Evolutionary conservation across 2,797 vertebrate species (phyloP).

Genomic region (Artibeus lituratus): DNA sequence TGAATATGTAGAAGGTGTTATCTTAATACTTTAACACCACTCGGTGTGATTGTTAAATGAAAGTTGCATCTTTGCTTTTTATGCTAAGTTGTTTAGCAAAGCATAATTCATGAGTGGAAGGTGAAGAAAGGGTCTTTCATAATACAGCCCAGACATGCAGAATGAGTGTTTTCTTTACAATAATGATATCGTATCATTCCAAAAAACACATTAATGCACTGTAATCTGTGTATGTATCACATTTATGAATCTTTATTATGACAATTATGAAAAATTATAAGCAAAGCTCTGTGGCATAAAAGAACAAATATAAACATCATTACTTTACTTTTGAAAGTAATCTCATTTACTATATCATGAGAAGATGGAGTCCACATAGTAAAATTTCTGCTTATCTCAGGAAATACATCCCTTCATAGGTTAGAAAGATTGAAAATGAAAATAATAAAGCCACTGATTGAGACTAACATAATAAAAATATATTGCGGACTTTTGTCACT

Average conservation of each 20-base stretch:
- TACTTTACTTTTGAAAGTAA: background rate
- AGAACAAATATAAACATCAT: background rate
- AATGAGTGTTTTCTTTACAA: constrained; percentile 2
- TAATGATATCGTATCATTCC: background rate
- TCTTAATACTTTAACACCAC: constrained; percentile 59
- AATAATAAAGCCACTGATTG: background rate
- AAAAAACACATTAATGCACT: background rate
- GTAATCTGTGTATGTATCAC: background rate
- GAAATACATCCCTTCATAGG: background rate
- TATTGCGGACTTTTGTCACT: background rate
- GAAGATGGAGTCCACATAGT: background rate
- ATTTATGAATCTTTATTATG: background rate
- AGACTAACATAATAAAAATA: background rate
- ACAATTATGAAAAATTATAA: background rate
- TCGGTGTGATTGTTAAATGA: constrained; percentile 69
- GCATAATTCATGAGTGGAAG: constrained; percentile 62
- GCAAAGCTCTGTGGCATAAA: background rate
- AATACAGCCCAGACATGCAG: background rate
- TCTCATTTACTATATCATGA: background rate
- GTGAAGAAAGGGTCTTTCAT: constrained; percentile 34
- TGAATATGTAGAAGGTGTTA: constrained; percentile 39
- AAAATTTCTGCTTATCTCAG: background rate
- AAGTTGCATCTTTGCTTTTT: constrained; percentile 64
- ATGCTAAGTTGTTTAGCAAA: constrained; percentile 63
- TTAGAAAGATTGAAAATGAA: background rate